Base-by-base conservation (phyloP, 2,888 invertebrate species). In the Thecocarcelia acutangulata region DNA sequence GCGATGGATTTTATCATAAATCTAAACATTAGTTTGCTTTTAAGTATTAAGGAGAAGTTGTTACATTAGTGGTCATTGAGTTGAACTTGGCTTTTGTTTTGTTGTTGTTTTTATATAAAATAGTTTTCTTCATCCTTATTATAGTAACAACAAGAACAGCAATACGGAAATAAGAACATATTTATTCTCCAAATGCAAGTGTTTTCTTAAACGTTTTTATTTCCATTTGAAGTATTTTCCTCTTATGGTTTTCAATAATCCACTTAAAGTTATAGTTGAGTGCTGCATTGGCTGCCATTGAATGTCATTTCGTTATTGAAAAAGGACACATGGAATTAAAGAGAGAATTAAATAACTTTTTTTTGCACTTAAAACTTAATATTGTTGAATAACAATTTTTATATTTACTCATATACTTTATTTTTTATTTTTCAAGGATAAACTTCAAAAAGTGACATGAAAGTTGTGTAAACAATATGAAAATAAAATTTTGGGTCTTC, bases 11-110 rank as follows among this genome's bases (percentile, higher is more conserved):
- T 70, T 28, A 40, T 28, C 52, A 56, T 70, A 77, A 76, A 48
- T 44, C 21, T 48, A 6, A 52, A 78, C 78, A 78, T 58, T 72
- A 19, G 52, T 72, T 78, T 64, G 58, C 78, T 78, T 72, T 78
- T 78, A 78, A 72, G 72, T 50, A 64, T 64, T 64, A 21, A 69
- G 11, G 70, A 3, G 63, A 42, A 72, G 52, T 64, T 78, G 78
- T 46, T 33, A 64, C 64, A 52, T 59, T 66, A 66, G 66, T 72
- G 70, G 64, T 42, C 33, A 78, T 66, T 72, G 64, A 66, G 64
- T 64, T 72, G 44, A 64, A 72, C 28, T 78, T 64, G 56, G 50
- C 63, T 33, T 21, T 21, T 33, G 15, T 44, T n/a, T 13, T 42
- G 21, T 8, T 11, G 13, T 0, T 33, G 15, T 44, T n/a, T 13